Evolutionary conservation across 2,888 invertebrate genomes (phyloP).

Genomic region (Amiota minor): DNA sequence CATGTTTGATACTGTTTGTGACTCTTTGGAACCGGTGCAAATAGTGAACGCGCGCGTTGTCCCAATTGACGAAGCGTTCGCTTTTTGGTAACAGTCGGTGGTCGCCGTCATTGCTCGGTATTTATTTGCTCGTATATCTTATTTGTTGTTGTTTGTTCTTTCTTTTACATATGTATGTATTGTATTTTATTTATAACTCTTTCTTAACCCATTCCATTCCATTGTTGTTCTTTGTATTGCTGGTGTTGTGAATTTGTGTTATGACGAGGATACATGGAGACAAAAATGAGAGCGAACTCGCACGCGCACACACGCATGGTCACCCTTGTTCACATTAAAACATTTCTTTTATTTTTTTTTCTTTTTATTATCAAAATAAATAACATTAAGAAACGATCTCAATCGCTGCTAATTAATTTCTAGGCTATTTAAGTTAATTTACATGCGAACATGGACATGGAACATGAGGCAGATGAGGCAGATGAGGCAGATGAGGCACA

Average conservation of each 20-base stretch:
- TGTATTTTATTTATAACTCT: neutral
- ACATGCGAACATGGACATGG: constrained; percentile 53
- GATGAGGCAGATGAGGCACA: neutral
- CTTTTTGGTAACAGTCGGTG: constrained; percentile 1
- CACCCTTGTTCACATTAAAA: constrained; percentile 29
- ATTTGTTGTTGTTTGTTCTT: too few species aligned
- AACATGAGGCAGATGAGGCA: constrained; percentile 43
- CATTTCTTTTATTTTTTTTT: too few species aligned
- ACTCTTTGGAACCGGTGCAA: neutral
- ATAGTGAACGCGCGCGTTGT: neutral
- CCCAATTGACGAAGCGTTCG: neutral
- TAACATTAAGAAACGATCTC: constrained; percentile 48
- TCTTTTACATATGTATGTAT: neutral
- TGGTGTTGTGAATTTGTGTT: too few species aligned
- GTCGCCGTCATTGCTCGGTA: neutral
- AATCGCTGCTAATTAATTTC: constrained; percentile 68
- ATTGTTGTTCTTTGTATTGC: too few species aligned
- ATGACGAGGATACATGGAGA: too few species aligned
- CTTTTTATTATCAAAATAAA: constrained; percentile 52
- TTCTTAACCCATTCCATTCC: neutral
- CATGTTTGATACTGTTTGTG: neutral
- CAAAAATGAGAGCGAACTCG: neutral
- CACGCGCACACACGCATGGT: constrained; percentile 33
- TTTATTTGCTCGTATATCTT: neutral
- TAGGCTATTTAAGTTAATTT: constrained; percentile 66